Percentiles rank a stretch among this genome's conserved stretches.
phyloP scores from a whole-genome alignment of 2,113 vertebrate species.

The Microcebus lehilahytsara region DNA sequence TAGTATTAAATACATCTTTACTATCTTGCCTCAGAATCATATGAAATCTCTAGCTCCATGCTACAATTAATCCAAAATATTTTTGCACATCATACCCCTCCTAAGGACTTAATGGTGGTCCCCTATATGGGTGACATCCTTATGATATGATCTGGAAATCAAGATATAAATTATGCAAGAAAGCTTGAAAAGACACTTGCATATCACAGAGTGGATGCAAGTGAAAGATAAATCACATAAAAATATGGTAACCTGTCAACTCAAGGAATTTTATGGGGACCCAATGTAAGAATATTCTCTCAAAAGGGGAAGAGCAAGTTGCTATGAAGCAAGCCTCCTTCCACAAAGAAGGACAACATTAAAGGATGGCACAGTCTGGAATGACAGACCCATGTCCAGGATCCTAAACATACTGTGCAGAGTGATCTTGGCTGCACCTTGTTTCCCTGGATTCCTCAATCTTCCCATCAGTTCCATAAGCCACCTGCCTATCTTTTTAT shows the following conservation, averaged over 20 bases:
- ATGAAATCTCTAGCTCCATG: not conserved
- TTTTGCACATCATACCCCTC: not conserved
- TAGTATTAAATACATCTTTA: not conserved
- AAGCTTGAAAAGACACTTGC: not conserved
- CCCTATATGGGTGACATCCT: not conserved
- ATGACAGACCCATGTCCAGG: not conserved
- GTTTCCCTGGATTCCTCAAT: not conserved
- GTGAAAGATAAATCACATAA: not conserved
- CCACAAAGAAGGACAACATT: not conserved
- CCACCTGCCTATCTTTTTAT: not conserved
- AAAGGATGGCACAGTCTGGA: not conserved
- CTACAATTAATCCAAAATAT: not conserved
- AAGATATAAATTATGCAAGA: not conserved
- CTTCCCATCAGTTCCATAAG: not conserved
- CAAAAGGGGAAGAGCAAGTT: not conserved
- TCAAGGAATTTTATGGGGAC: not conserved
- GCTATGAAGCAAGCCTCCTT: not conserved
- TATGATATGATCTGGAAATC: not conserved
- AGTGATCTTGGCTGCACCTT: not conserved
- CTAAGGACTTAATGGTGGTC: not conserved
- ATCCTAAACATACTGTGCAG: not conserved
- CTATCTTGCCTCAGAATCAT: not conserved
- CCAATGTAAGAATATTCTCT: not conserved
- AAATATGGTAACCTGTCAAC: not conserved
- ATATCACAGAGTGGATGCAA: not conserved